Base-by-base conservation (phyloP, 2,797 vertebrate genomes). In the Gobionotothen gibberifrons region DNA sequence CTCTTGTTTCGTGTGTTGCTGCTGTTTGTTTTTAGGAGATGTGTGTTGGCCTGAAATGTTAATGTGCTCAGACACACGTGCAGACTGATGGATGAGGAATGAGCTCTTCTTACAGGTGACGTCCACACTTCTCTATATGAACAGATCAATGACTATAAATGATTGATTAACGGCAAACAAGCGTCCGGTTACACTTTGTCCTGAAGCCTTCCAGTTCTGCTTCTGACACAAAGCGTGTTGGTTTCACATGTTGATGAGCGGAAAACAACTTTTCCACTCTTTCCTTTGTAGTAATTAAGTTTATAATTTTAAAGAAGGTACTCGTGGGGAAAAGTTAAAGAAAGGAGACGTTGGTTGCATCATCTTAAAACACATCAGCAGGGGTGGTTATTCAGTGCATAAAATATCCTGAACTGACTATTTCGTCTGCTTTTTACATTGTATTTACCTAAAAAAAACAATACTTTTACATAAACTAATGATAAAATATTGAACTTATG, bases 141-240 rank as follows among this genome's bases (percentile, higher is more conserved):
- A 26, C 74, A 32, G 82, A 84, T 87, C 86, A 1, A 40, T 85
- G 75, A 82, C 82, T 72, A 84, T 90, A 79, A 89, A 92, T 91
- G 87, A 87, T 92, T 89, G 66, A 92, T 90, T 75, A 79, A 81
- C 61, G 13, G 48, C 36, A 57, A 43, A 29, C 55, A 13, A 21
- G 75, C 0, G 16, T 89, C 85, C 3, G 61, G 69, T 90, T 85
- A 57, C 78, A 56, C 19, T 52, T 19, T 9, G 22, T 48, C 44
- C 39, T 15, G 10, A 14, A 36, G 43, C 43, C 21, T 48, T 15
- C 21, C 21, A 21, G 19, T 6, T 53, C 49, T 58, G 48, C 3
- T 42, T 42, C 55, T 66, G 22, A 21, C 32, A 13, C 10, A 1
- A 11, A 22, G 9, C 9, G 32, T 7, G n/a, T 36, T 36, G 32